These are phyloP conservation scores for Brachycybe producta DNA, from an alignment of 2,888 invertebrate species.

Conservation along the genomic window DNA sequence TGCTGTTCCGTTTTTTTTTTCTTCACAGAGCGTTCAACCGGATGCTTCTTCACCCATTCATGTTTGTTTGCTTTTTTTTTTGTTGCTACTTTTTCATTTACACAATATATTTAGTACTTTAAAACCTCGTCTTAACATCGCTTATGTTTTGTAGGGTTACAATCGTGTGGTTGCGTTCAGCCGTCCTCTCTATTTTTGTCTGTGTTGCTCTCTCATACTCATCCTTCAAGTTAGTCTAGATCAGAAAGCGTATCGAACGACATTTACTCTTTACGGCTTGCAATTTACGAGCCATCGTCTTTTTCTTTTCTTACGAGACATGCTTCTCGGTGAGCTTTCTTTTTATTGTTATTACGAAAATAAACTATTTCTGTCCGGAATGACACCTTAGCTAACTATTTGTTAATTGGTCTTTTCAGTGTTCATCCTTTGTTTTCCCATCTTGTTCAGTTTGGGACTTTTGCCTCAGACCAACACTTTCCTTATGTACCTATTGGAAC, in stretches of 20 bases:
- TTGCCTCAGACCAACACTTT: slow-evolving; percentile 96
- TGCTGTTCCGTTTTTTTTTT: too few relatives aligned
- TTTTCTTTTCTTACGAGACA: slow-evolving; percentile 53
- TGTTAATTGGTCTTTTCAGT: slow-evolving; percentile 37
- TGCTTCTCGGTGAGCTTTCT: slow-evolving; percentile 43
- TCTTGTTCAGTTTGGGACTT: slow-evolving; percentile 86
- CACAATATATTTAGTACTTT: too few relatives aligned
- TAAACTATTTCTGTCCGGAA: too few relatives aligned
- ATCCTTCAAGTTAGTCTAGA: slow-evolving; percentile 34
- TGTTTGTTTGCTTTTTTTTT: slow-evolving; percentile 28
- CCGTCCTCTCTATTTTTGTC: slow-evolving; percentile 81
- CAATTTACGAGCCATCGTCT: slow-evolving; percentile 47
- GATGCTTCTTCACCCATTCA: slow-evolving; percentile 98
- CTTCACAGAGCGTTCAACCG: slow-evolving; percentile 94
- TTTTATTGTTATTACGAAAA: neutral
- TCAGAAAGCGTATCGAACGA: slow-evolving; percentile 30
- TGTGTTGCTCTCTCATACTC: slow-evolving; percentile 48
- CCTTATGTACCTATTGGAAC: slow-evolving; percentile 89
- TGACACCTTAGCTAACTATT: too few relatives aligned
- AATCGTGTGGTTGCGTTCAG: slow-evolving; percentile 89
- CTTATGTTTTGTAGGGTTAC: slow-evolving; percentile 52
- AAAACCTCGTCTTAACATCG: too few relatives aligned
- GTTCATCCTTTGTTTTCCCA: slow-evolving; percentile 76
- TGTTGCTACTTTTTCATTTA: too few relatives aligned
- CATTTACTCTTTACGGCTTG: slow-evolving; percentile 36